Conservation (phyloP, 2,888 invertebrate species). For the Trichogramma evanescens region DNA sequence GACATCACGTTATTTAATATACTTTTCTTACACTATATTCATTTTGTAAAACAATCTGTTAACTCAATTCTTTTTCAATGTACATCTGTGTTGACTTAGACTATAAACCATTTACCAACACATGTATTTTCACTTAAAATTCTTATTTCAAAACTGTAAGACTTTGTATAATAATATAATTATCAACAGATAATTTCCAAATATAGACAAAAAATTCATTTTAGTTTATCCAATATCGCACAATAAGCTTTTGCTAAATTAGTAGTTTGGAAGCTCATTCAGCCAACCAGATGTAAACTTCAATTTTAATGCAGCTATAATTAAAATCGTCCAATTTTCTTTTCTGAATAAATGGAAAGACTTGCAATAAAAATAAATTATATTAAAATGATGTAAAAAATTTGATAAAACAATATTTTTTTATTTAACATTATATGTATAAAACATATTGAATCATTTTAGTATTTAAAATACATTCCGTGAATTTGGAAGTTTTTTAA, state of each 20-base stretch:
- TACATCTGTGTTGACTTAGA: conserved; percentile 32
- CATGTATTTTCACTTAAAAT: conserved; percentile 20
- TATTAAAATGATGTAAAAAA: conserved; percentile 11
- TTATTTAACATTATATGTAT: conserved; percentile 8
- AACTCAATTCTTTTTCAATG: conserved; percentile 31
- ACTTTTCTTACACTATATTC: neutral
- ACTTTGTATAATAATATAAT: conserved; percentile 19
- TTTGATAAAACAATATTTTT: conserved; percentile 7
- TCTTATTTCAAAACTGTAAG: conserved; percentile 18
- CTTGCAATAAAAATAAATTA: conserved; percentile 19
- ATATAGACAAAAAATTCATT: conserved; percentile 23
- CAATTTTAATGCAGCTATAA: conserved; percentile 1
- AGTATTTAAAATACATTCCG: no score
- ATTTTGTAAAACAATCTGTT: conserved; percentile 31
- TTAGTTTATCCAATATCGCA: conserved; percentile 27
- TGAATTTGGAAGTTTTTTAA: no score
- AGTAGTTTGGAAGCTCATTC: conserved; percentile 23
- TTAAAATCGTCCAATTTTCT: conserved; percentile 8
- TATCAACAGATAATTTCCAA: conserved; percentile 26
- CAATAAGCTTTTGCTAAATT: conserved; percentile 25
- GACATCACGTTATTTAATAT: neutral
- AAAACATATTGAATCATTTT: neutral
- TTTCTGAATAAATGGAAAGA: conserved; percentile 21
- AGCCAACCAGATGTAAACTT: conserved; percentile 6
- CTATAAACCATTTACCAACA: conserved; percentile 29